A percentile compares a stretch with the other conserved stretches of the same genome.
These are phyloP conservation scores for Agelastica alni DNA, from an alignment of 2,888 invertebrate species.

Conservation along the genomic window DNA sequence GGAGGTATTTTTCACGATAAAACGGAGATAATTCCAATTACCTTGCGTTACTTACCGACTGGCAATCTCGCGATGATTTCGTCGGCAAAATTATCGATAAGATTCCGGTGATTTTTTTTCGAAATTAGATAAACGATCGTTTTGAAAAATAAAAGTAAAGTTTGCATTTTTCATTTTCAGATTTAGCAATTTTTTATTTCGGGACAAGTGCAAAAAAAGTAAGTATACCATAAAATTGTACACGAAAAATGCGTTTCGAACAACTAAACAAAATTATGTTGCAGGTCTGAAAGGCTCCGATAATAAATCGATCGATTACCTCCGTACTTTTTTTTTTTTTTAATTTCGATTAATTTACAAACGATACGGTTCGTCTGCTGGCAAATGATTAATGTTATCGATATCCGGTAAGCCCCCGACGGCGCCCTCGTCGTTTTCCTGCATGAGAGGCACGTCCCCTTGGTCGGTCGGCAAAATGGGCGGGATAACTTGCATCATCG, in stretches of 20 bases:
- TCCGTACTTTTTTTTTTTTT: not conserved
- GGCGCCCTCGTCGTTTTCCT: conserved; percentile 53
- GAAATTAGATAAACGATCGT: too few species aligned
- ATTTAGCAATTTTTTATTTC: not conserved
- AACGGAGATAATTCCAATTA: too few species aligned
- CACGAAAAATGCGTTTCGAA: not conserved
- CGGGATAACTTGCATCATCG: conserved; percentile 40
- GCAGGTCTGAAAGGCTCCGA: not conserved
- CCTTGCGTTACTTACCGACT: too few species aligned
- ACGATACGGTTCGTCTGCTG: conserved; percentile 32
- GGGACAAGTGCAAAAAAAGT: too few species aligned
- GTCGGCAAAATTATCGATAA: too few species aligned
- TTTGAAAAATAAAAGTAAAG: too few species aligned
- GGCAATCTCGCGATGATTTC: too few species aligned
- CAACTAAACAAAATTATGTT: not conserved
- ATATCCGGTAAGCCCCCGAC: conserved; percentile 46
- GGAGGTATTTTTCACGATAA: too few species aligned
- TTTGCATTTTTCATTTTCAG: too few species aligned
- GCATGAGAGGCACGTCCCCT: conserved; percentile 40
- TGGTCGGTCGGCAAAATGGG: conserved; percentile 37
- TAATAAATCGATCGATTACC: not conserved
- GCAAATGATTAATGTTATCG: conserved; percentile 36
- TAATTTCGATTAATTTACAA: conserved; percentile 16
- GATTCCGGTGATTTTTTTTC: too few species aligned
- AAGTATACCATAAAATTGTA: too few species aligned